phyloP scores from a whole-genome alignment of 2,888 invertebrate species.

The Hirtodrosophila confusa region DNA sequence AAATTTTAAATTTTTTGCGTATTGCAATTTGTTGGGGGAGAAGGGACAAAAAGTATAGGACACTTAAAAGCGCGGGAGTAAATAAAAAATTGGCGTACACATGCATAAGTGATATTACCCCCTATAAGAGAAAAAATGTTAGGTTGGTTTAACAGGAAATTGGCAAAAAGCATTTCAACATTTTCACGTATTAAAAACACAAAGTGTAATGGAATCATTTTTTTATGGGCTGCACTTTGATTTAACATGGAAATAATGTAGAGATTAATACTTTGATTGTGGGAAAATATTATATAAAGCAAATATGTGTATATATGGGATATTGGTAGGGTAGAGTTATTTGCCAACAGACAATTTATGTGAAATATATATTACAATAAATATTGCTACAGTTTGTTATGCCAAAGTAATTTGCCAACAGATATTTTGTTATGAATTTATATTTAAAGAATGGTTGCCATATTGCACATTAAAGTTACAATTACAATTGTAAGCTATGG shows the following conservation, averaged over 20 bases:
- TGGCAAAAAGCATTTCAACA: constrained; percentile 9
- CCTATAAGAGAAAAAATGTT: constrained; percentile 24
- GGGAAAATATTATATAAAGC: background rate
- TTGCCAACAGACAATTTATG: background rate
- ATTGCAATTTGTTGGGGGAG: constrained; percentile 9
- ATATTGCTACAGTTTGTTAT: background rate
- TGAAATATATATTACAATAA: no score
- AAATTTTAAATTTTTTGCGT: constrained; percentile 14
- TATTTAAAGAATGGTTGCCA: constrained; percentile 15
- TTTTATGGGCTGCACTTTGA: constrained; percentile 20
- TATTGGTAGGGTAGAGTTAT: background rate
- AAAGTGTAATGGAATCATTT: constrained; percentile 23
- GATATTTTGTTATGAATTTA: background rate
- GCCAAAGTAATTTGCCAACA: background rate
- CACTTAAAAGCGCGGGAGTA: constrained; percentile 28
- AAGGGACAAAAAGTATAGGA: constrained; percentile 24
- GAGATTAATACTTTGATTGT: constrained; percentile 8
- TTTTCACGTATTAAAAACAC: constrained; percentile 10
- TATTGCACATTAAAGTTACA: constrained; percentile 33
- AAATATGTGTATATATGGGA: constrained; percentile 4
- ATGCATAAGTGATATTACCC: constrained; percentile 14
- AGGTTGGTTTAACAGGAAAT: constrained; percentile 31
- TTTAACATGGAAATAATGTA: constrained; percentile 4
- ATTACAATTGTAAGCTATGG: constrained; percentile 1
- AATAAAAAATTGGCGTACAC: constrained; percentile 27